Percentiles rank a stretch among this genome's conserved stretches.
These are phyloP conservation scores for Epistrophe grossulariae DNA, from an alignment of 2,888 invertebrate species.

Conservation along the genomic window DNA sequence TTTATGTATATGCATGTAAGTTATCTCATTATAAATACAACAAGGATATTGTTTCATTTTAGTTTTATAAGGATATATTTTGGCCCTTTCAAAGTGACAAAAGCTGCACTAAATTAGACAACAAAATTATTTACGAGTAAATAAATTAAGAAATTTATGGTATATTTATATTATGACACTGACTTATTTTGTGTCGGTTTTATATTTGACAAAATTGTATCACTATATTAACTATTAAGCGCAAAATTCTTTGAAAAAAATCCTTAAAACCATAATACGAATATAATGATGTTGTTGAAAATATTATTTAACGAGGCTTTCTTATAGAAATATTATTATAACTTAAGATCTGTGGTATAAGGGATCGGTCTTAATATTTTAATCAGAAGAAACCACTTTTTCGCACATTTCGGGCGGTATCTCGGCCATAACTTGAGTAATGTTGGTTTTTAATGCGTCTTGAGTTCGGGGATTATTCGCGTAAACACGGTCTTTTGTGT, in stretches of 20 bases:
- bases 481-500: too few relatives aligned
- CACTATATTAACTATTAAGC: too few relatives aligned
- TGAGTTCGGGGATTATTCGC: too few relatives aligned
- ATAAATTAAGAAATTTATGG: neutral
- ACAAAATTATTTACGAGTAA: neutral
- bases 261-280: too few relatives aligned
- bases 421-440: too few relatives aligned
- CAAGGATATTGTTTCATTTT: neutral
- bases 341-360: too few relatives aligned
- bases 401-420: too few relatives aligned
- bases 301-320: neutral
- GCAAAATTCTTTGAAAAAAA: too few relatives aligned
- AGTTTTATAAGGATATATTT: neutral
- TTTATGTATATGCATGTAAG: neutral
- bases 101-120: neutral
- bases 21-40: neutral
- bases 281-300: neutral
- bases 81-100: neutral
- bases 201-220: neutral
- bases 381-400: too few relatives aligned
- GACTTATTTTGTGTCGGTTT: neutral
- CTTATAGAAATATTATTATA: too few relatives aligned
- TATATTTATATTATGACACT: neutral
- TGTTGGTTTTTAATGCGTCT: too few relatives aligned
- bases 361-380: too few relatives aligned